Evolutionary conservation across 2,888 invertebrate species (phyloP).

Genomic region (Xestoiulus laeticollis): DNA sequence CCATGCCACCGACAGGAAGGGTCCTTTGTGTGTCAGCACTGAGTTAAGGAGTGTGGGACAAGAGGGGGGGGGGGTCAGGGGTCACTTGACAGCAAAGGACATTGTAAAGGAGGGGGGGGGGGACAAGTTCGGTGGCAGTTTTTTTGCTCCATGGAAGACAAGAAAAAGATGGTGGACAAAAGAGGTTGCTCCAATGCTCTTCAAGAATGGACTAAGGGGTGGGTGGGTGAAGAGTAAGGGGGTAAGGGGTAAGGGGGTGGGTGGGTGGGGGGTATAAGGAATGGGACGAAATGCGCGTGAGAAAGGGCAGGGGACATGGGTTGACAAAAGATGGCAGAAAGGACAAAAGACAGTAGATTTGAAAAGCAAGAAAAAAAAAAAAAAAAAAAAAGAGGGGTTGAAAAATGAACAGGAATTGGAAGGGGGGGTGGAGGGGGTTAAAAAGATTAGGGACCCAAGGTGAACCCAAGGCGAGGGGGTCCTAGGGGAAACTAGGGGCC

Average conservation of each 20-base stretch:
- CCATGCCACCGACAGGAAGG: neutral
- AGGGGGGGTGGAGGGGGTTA: neutral
- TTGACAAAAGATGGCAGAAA: slow-evolving; percentile 15
- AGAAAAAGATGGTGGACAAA: slow-evolving; percentile 23
- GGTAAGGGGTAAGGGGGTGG: neutral
- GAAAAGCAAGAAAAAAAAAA: neutral
- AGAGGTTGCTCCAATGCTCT: neutral
- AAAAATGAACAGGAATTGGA: slow-evolving; percentile 17
- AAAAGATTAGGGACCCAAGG: neutral
- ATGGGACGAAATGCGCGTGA: neutral
- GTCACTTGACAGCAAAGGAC: slow-evolving; percentile 31
- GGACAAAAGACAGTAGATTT: slow-evolving; percentile 36
- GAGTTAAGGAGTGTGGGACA: slow-evolving; percentile 21
- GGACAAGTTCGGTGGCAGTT: slow-evolving; percentile 1
- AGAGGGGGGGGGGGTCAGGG: neutral
- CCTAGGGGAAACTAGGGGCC: too few relatives aligned
- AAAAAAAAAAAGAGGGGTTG: neutral
- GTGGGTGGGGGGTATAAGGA: neutral
- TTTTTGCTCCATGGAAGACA: neutral
- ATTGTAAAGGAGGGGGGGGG: too few relatives aligned
- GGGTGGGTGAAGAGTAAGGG: neutral
- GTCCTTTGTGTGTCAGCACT: neutral
- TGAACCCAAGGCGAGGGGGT: neutral
- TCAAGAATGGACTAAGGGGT: slow-evolving; percentile 11
- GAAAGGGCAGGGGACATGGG: neutral